phyloP scores from a whole-genome alignment of 2,888 invertebrate species.

The Leptopilina myrica region DNA sequence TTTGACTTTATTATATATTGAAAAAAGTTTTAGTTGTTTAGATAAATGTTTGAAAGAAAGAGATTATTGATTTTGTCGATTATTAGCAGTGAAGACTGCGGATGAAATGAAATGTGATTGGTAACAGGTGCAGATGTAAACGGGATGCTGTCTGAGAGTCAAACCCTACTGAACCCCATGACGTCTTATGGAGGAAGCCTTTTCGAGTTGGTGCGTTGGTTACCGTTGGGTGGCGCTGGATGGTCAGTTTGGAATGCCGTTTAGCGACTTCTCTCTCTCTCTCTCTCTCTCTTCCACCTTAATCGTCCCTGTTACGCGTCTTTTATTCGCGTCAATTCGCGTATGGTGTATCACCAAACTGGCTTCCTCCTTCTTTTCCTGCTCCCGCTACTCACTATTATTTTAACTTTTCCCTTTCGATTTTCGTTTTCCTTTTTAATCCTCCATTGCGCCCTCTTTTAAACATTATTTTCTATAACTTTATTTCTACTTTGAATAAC shows the following conservation, averaged over 20 bases:
- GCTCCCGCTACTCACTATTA: neutral
- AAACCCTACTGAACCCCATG: slow-evolving; percentile 25
- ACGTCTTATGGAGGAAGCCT: slow-evolving; percentile 17
- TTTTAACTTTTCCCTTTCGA: neutral
- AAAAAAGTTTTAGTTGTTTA: too few relatives aligned
- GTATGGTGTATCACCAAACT: slow-evolving; percentile 36
- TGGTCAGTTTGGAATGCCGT: slow-evolving; percentile 74
- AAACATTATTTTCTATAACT: slow-evolving; percentile 37
- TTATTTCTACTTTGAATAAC: too few relatives aligned
- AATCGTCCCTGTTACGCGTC: slow-evolving; percentile 50
- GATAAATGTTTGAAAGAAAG: too few relatives aligned
- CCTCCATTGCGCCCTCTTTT: neutral
- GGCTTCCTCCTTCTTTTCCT: slow-evolving; percentile 18
- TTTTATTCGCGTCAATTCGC: slow-evolving; percentile 49
- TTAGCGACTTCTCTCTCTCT: slow-evolving; percentile 73
- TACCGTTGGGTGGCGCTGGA: slow-evolving; percentile 76
- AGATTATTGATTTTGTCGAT: too few relatives aligned
- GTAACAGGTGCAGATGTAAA: slow-evolving; percentile 25
- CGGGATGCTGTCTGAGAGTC: slow-evolving; percentile 10
- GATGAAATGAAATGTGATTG: slow-evolving; percentile 21
- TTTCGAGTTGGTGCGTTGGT: slow-evolving; percentile 65
- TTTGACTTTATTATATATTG: too few relatives aligned
- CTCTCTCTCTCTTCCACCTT: slow-evolving; percentile 61
- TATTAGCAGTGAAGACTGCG: too few relatives aligned
- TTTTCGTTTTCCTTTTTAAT: neutral